phyloP scores from a whole-genome alignment of 2,113 vertebrate genomes.

The Notarius lentiginosus region DNA sequence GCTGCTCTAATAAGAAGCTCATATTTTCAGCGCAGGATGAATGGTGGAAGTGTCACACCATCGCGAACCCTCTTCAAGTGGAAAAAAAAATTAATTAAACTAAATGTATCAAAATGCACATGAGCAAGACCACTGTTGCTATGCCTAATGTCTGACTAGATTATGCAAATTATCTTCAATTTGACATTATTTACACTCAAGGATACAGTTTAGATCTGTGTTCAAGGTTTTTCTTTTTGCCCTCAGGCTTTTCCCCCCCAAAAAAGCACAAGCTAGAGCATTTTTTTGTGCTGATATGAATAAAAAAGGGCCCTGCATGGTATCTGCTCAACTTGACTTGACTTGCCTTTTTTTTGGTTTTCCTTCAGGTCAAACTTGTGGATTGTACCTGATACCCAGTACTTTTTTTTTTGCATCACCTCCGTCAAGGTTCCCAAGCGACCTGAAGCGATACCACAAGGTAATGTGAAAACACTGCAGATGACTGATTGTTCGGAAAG shows the following conservation, averaged over 20 bases:
- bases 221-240: neutral
- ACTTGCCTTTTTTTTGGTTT: no score
- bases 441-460: no score
- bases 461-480: no score
- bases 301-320: neutral
- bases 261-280: neutral
- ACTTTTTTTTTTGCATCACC: no score
- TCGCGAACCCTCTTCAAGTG: slow-evolving; percentile 8
- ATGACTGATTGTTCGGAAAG: no score
- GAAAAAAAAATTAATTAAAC: neutral
- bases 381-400: no score
- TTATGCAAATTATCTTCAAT: neutral
- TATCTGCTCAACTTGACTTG: no score
- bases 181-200: neutral
- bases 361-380: no score
- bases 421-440: no score
- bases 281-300: neutral
- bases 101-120: neutral
- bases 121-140: neutral
- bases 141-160: neutral
- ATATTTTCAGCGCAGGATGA: neutral
- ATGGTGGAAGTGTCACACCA: neutral
- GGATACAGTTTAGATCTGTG: neutral
- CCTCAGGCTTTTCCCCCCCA: neutral
- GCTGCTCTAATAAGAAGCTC: slow-evolving; percentile 37